Base-by-base conservation (phyloP, 2,113 vertebrate species). In the Tychaedon coryphoeus region DNA sequence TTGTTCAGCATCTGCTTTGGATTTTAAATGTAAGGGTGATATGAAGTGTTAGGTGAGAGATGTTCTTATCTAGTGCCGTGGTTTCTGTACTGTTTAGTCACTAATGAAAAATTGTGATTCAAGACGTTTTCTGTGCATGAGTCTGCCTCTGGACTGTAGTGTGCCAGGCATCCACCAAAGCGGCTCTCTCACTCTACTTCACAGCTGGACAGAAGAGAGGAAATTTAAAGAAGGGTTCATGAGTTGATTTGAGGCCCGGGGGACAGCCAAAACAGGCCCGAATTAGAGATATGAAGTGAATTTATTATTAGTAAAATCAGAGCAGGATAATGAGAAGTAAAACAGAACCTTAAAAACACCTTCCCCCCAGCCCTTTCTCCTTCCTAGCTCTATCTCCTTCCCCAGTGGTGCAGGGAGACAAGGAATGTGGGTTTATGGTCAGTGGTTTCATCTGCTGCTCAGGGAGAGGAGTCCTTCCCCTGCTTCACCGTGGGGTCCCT, bases 401-500 rank as follows among this genome's bases (percentile, higher is more conserved):
- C 13, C 10, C 17, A 42, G 16, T 1, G 3, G 10, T 12, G 12
- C 25, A 71, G 36, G 12, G 16, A 53, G 36, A 20, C 42, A 36
- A 26, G 36, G 43, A 58, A 26, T 33, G 11, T 8, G 25, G 36
- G 5, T 67, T 86, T 43, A 18, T 51, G 45, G 43, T 66, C 36
- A 50, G 61, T 34, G 31, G 26, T 50, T 34, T 58, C 71, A 34
- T 23, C 34, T 0, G 3, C 61, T 58, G 33, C 31, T 36, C 34
- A 25, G 61, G 19, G 12, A 47, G 50, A 40, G 42, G 5, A 48
- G 60, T 50, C 13, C 5, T 57, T 48, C 34, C 17, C 16, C 19
- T 57, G 29, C 34, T 57, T 8, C 24, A 20, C 12, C 0, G 0
- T 40, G 24, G 10, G 4, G 4, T 65, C 25, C 29, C 15, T 66